Conservation (phyloP, 2,113 vertebrate species). For the Aphyosemion australe region DNA sequence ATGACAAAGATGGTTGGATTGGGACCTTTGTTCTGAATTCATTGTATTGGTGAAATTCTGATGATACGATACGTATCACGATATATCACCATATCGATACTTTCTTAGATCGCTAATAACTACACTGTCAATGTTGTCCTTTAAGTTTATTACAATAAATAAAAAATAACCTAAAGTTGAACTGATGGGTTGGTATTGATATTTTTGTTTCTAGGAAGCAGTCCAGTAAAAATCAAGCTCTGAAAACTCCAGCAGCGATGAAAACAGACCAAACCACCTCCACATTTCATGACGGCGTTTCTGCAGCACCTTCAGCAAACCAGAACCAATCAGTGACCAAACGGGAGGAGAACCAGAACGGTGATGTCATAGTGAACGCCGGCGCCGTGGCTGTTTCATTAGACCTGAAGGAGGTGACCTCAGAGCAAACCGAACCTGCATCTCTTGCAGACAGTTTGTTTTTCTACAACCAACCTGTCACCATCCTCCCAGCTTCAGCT, state of each 20-base stretch:
- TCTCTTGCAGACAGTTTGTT: slow-evolving; percentile 76
- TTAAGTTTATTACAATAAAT: too few species aligned
- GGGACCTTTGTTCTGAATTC: too few species aligned
- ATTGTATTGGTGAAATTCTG: too few species aligned
- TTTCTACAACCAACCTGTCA: slow-evolving; percentile 88
- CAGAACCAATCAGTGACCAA: slow-evolving; percentile 54
- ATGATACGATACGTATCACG: too few species aligned
- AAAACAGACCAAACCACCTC: slow-evolving; percentile 89
- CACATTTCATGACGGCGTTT: slow-evolving; percentile 80
- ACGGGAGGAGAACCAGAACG: slow-evolving; percentile 60
- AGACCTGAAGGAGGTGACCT: slow-evolving; percentile 35
- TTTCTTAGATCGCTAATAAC: too few species aligned
- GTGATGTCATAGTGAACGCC: slow-evolving; percentile 74
- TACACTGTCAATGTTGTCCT: too few species aligned
- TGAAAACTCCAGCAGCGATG: slow-evolving; percentile 70
- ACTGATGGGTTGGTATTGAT: neutral
- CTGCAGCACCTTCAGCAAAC: slow-evolving; percentile 69
- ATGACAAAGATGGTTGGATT: too few species aligned
- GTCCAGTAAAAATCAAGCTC: slow-evolving; percentile 62
- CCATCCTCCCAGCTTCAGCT: slow-evolving; percentile 84
- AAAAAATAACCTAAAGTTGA: too few species aligned
- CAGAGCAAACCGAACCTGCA: slow-evolving; percentile 70
- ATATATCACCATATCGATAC: too few species aligned
- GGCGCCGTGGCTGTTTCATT: slow-evolving; percentile 26
- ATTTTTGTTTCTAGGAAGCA: slow-evolving; percentile 69